Base-by-base conservation (phyloP, 30 jellyfish, hydroid and myxozoan species). In the Nemopilema nomurai region DNA sequence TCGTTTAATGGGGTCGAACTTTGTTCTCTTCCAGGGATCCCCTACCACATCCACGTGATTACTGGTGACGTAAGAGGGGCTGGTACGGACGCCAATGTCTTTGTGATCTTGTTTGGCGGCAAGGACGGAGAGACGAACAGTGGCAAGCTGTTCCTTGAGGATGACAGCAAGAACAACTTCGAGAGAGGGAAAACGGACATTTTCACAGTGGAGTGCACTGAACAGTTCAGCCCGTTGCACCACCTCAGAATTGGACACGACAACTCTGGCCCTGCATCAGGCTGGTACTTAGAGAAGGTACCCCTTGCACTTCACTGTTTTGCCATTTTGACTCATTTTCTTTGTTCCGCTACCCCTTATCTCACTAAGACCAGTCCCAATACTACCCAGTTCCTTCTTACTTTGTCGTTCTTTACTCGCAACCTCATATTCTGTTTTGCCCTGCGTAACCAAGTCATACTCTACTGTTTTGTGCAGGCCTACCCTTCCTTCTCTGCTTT, bases 41-140 rank as follows among this genome's bases (percentile, higher is more conserved):
- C 93, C 18, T 94, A 84, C 74, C 90, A 89, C 62, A 26, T 94
- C 19, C 97, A 94, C 64, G 94, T 94, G 74, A 85, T 97, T 22
- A 94, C 99, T 50, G 99, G 97, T 64, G 99, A 94, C 72, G 89
- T 94, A 68, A 82, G 99, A 68, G 95, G 97, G 31, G 95, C 97
- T 77, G 97, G 97, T 16, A 94, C 99, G 1, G 93, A 92, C 81
- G 99, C 99, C 3, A 87, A 87, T 57, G 97, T 94, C 21, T 94
- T 89, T 74, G 96, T 94, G 3, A 89, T 94, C 73, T 75, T 94
- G 32, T 84, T 84, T 66, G 96, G 97, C 30, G 97, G 99, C 18
- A 81, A 94, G 76, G 95, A 94, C 67, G 99, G 99, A 19, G 90
- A 89, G 69, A 70, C 74, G 1, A 94, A 85, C 96, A 94, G 99